Evolutionary conservation across 2,113 vertebrate genomes (phyloP).

Genomic region (Aptenodytes patagonicus): DNA sequence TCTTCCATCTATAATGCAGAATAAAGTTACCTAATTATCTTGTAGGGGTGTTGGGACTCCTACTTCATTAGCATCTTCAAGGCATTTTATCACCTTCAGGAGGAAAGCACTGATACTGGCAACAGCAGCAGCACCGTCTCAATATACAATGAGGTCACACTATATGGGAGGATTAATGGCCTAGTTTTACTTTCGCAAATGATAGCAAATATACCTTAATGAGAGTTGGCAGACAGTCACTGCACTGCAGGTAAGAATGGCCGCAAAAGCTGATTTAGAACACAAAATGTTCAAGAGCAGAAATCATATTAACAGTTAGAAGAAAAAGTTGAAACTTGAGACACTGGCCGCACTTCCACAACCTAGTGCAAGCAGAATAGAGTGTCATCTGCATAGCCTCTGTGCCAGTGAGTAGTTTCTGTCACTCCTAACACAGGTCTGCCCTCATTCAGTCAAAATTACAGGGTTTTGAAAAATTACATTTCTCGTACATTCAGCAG

Average conservation of each 20-base stretch:
- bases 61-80: conserved; percentile 23
- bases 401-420: not conserved
- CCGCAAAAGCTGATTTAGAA: not conserved
- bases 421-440: not conserved
- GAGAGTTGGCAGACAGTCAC: not conserved
- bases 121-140: not conserved
- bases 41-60: not conserved
- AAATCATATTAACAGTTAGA: not conserved
- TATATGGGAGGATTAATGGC: not conserved
- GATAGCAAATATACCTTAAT: not conserved
- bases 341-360: not conserved
- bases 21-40: conserved; percentile 3
- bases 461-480: not conserved
- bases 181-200: not conserved
- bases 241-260: not conserved
- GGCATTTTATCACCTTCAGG: conserved; percentile 10
- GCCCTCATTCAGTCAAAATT: not conserved
- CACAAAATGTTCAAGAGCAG: not conserved
- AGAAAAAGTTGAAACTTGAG: not conserved
- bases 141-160: not conserved
- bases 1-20: not conserved
- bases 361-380: not conserved
- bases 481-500: not conserved
- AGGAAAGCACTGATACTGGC: not conserved
- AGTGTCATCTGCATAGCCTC: not conserved